Conservation (phyloP, 2,888 invertebrate species). For the Cyclophora punctaria region DNA sequence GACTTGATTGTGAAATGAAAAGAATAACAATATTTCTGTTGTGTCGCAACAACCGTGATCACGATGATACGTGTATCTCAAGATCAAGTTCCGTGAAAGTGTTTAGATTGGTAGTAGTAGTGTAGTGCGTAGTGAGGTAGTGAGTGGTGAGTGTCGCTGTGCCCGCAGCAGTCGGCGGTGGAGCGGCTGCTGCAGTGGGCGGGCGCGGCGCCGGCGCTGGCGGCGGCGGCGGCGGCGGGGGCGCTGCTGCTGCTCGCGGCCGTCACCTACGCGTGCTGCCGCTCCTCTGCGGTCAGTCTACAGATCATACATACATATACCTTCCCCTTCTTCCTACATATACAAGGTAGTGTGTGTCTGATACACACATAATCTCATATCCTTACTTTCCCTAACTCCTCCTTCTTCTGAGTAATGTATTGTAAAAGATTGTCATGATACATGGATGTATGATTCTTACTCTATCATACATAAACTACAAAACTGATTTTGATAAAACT, state of each 20-base stretch:
- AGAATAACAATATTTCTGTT: too few relatives aligned
- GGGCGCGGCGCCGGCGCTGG: constrained; percentile 89
- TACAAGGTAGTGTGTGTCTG: not conserved
- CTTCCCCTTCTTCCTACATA: not conserved
- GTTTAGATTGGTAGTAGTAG: not conserved
- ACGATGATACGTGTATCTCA: not conserved
- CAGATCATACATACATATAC: not conserved
- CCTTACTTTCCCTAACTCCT: too few relatives aligned
- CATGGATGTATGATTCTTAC: too few relatives aligned
- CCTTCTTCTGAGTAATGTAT: not conserved
- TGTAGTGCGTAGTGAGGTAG: not conserved
- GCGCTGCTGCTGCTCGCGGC: constrained; percentile 82
- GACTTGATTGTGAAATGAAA: too few relatives aligned
- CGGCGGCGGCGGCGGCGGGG: constrained; percentile 85
- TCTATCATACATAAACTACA: too few relatives aligned
- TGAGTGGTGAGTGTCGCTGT: constrained; percentile 16
- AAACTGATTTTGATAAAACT: too few relatives aligned
- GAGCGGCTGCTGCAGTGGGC: constrained; percentile 87
- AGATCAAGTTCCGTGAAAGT: not conserved
- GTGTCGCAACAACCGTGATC: not conserved
- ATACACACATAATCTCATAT: not conserved
- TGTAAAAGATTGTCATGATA: not conserved
- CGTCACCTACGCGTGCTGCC: constrained; percentile 90
- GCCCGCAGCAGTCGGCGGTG: constrained; percentile 83
- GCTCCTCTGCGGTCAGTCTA: constrained; percentile 66